Conservation (phyloP, 2,888 invertebrate genomes). For the Agriopis aurantiaria region DNA sequence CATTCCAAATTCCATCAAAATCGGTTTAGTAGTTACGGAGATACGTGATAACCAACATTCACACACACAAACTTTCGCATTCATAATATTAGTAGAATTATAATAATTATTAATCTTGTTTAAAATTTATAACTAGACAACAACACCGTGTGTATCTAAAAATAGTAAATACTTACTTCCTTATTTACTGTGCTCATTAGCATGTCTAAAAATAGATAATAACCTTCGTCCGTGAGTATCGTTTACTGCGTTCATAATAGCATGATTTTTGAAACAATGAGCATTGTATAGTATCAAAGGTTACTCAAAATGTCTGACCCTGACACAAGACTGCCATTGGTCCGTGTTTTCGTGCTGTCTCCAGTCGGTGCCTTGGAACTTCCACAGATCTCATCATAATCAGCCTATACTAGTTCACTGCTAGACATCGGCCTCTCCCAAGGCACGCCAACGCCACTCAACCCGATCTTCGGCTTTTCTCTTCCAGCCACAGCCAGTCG, state of each 20-base stretch:
- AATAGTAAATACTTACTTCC: conserved; percentile 16
- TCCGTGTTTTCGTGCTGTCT: neutral
- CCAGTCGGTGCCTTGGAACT: neutral
- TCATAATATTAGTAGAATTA: too few species aligned
- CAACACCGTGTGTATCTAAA: neutral
- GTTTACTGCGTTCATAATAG: neutral
- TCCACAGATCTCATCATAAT: too few species aligned
- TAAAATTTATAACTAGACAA: neutral
- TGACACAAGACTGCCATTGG: neutral
- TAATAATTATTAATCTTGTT: too few species aligned
- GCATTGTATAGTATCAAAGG: neutral
- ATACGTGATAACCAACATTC: too few species aligned
- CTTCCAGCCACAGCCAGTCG: too few species aligned
- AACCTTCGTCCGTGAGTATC: conserved; percentile 2
- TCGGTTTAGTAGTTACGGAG: too few species aligned
- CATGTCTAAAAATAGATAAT: conserved; percentile 20
- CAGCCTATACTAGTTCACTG: too few species aligned
- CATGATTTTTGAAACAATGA: neutral
- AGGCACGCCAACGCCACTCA: too few species aligned
- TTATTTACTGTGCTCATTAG: conserved; percentile 20
- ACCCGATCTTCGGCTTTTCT: too few species aligned
- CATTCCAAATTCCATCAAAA: too few species aligned
- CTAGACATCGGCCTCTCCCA: too few species aligned
- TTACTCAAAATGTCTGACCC: neutral
- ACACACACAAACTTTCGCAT: too few species aligned